Evolutionary conservation across 2,113 vertebrate genomes (phyloP).

Genomic region (Sorex araneus): DNA sequence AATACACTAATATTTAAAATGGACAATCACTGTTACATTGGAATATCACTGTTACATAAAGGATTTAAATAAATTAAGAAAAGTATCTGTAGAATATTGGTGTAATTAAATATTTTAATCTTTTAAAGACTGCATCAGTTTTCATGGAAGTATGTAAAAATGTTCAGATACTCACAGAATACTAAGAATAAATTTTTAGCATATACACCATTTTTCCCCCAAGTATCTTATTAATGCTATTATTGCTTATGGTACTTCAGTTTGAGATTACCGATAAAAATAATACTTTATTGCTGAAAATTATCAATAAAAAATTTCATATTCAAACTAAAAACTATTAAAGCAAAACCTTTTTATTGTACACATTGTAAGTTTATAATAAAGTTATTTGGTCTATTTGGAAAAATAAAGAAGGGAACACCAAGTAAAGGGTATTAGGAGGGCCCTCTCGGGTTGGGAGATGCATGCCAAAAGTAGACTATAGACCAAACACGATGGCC

Average conservation of each 20-base stretch:
- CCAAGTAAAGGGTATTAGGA: too few species aligned
- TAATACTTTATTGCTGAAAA: neutral
- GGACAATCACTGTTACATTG: neutral
- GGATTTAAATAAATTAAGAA: slow-evolving; percentile 44
- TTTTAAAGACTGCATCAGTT: neutral
- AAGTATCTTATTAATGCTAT: neutral
- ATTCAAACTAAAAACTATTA: slow-evolving; percentile 25
- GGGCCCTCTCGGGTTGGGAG: too few species aligned
- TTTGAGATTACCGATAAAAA: neutral
- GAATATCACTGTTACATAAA: neutral
- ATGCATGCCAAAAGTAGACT: too few species aligned
- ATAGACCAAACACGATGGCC: too few species aligned
- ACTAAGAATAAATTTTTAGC: slow-evolving; percentile 1
- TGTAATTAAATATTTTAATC: slow-evolving; percentile 42
- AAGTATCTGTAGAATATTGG: neutral
- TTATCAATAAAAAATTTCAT: neutral
- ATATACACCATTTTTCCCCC: neutral
- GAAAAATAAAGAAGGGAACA: too few species aligned
- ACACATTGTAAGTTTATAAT: neutral
- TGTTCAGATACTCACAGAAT: neutral
- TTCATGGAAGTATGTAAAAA: slow-evolving; percentile 4
- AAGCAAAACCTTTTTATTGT: neutral
- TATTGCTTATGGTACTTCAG: neutral
- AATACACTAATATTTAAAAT: neutral
- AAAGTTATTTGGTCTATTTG: too few species aligned